A percentile compares a stretch with the other conserved stretches of the same genome.
Conservation (phyloP, 2,888 invertebrate genomes). For the Polylopha cassiicola region DNA sequence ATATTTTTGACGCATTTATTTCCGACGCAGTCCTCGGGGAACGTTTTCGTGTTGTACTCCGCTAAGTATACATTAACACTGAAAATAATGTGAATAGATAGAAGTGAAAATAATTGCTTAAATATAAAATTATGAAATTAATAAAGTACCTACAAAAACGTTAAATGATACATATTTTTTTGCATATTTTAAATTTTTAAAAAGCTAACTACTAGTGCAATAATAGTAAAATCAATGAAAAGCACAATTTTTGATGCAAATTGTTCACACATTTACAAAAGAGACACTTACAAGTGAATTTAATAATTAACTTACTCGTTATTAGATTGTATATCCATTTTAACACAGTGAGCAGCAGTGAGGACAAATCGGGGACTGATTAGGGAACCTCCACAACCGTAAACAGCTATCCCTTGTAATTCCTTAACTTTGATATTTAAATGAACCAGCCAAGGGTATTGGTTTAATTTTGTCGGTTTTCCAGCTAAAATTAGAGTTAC, state of each 20-base stretch:
- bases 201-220: too few relatives aligned
- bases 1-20: constrained; percentile 4
- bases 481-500: constrained; percentile 6
- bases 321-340: not conserved
- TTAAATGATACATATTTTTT: too few relatives aligned
- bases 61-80: constrained; percentile 8
- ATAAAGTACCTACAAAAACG: too few relatives aligned
- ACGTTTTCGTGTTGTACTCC: constrained; percentile 9
- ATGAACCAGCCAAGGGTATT: constrained; percentile 12
- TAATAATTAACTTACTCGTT: constrained; percentile 10
- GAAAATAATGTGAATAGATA: not conserved
- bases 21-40: constrained; percentile 11
- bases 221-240: too few relatives aligned
- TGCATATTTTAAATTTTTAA: too few relatives aligned
- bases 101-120: not conserved
- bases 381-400: constrained; percentile 15
- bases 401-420: not conserved
- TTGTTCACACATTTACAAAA: too few relatives aligned
- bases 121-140: too few relatives aligned
- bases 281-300: not conserved
- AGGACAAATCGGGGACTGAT: constrained; percentile 11
- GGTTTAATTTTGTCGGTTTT: constrained; percentile 3
- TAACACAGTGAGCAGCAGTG: constrained; percentile 15
- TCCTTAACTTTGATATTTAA: constrained; percentile 8
- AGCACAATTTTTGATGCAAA: too few relatives aligned